A percentile compares a stretch with the other conserved stretches of the same genome.
These are phyloP conservation scores for Sweltsa coloradensis DNA, from an alignment of 1,140 invertebrate species.

Conservation along the genomic window DNA sequence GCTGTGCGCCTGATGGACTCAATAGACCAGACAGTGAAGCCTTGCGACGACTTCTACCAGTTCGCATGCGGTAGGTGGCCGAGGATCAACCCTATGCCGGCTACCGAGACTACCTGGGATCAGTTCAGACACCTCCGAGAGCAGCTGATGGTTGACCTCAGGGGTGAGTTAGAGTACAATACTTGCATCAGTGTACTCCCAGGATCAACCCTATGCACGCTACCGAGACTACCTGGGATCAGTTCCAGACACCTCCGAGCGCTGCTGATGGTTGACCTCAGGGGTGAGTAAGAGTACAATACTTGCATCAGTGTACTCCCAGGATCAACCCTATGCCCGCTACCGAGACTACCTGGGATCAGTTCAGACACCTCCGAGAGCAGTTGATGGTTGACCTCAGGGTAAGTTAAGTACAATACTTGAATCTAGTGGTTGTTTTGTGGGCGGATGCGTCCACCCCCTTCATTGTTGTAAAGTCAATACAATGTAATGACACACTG, in stretches of 20 bases:
- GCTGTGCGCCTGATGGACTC: no score
- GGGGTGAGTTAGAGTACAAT: no score
- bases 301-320: no score
- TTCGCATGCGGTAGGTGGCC: conserved; percentile 40
- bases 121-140: conserved; percentile 7
- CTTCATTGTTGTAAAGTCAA: no score
- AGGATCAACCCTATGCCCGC: conserved; percentile 33
- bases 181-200: no score
- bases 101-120: conserved; percentile 5
- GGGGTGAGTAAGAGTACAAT: no score
- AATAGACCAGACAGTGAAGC: conserved; percentile 33
- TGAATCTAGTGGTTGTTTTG: no score
- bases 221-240: conserved; percentile 5
- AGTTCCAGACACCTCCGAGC: conserved; percentile 6
- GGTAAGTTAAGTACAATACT: no score
- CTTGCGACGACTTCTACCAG: conserved; percentile 44
- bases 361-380: conserved; percentile 4
- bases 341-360: conserved; percentile 5
- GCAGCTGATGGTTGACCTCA: conserved; percentile 1
- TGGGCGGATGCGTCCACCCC: no score
- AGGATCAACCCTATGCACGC: conserved; percentile 33
- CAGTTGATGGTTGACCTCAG: conserved; percentile 2
- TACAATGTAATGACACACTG: no score
- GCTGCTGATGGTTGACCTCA: neutral
- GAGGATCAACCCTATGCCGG: conserved; percentile 33